phyloP scores from a whole-genome alignment of 1,140 invertebrate species.

The Calephelis nemesis region DNA sequence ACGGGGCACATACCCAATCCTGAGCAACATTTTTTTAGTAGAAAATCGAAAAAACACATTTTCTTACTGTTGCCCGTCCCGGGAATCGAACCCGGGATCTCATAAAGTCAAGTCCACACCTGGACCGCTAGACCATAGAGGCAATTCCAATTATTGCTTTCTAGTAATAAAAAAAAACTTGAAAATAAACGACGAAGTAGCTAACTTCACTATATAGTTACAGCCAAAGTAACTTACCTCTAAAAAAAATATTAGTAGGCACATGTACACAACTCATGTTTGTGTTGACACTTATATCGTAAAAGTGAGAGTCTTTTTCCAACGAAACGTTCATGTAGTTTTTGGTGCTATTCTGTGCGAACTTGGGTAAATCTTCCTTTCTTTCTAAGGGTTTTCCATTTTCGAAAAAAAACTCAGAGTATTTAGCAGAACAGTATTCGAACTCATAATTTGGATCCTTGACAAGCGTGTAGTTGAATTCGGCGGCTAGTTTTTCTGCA shows the following conservation, averaged over 20 bases:
- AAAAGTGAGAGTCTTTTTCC: constrained; percentile 89
- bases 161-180: too few relatives aligned
- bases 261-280: constrained; percentile 93
- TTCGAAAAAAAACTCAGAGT: constrained; percentile 76
- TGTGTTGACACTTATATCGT: constrained; percentile 91
- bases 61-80: too few relatives aligned
- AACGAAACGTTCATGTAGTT: constrained; percentile 80
- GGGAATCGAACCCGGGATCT: too few relatives aligned
- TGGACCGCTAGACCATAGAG: too few relatives aligned
- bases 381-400: constrained; percentile 34
- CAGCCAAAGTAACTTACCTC: constrained; percentile 75
- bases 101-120: too few relatives aligned
- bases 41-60: too few relatives aligned
- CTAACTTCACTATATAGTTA: too few relatives aligned
- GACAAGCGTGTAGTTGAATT: constrained; percentile 77
- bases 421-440: constrained; percentile 86
- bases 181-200: too few relatives aligned
- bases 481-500: constrained; percentile 83
- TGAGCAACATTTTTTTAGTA: too few relatives aligned
- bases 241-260: constrained; percentile 95
- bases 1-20: too few relatives aligned
- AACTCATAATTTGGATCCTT: constrained; percentile 61
- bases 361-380: constrained; percentile 42
- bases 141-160: too few relatives aligned
- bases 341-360: constrained; percentile 60